A percentile compares a stretch with the other conserved stretches of the same genome.
Evolutionary conservation across 2,113 vertebrate genomes (phyloP).

Genomic region (Cygnus atratus): DNA sequence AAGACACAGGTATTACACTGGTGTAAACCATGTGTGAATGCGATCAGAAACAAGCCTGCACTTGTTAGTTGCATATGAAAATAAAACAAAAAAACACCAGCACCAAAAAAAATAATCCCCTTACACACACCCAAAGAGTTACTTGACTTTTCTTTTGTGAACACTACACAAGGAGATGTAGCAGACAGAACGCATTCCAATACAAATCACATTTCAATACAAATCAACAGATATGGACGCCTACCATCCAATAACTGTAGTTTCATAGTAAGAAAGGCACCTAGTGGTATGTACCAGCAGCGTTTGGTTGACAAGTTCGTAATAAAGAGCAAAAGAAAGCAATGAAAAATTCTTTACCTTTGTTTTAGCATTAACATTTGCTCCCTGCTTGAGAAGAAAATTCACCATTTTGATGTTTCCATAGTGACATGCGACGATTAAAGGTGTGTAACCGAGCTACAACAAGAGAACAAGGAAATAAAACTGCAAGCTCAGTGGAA

Average conservation of each 20-base stretch:
- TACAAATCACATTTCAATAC: not conserved
- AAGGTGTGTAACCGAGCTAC: slow-evolving; percentile 94
- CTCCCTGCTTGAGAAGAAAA: slow-evolving; percentile 93
- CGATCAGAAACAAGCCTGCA: not conserved
- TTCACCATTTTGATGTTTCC: slow-evolving; percentile 98
- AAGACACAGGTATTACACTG: not conserved
- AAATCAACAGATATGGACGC: rapidly evolving
- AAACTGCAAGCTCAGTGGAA: slow-evolving; percentile 38
- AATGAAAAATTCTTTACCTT: slow-evolving; percentile 81
- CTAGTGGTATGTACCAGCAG: rapidly evolving
- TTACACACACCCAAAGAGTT: not conserved
- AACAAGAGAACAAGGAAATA: slow-evolving; percentile 51
- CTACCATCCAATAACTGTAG: not conserved
- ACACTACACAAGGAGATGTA: not conserved
- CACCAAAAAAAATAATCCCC: not conserved
- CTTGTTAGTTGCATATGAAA: not conserved
- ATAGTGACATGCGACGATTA: slow-evolving; percentile 97
- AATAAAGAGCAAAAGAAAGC: not conserved
- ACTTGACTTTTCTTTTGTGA: not conserved
- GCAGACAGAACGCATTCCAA: not conserved
- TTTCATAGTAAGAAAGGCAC: not conserved
- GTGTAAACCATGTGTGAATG: not conserved
- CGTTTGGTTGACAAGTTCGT: not conserved
- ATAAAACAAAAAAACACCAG: not conserved
- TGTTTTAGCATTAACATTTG: slow-evolving; percentile 91